Evolutionary conservation across 2,888 invertebrate genomes (phyloP).

Genomic region (Pomacea canaliculata): DNA sequence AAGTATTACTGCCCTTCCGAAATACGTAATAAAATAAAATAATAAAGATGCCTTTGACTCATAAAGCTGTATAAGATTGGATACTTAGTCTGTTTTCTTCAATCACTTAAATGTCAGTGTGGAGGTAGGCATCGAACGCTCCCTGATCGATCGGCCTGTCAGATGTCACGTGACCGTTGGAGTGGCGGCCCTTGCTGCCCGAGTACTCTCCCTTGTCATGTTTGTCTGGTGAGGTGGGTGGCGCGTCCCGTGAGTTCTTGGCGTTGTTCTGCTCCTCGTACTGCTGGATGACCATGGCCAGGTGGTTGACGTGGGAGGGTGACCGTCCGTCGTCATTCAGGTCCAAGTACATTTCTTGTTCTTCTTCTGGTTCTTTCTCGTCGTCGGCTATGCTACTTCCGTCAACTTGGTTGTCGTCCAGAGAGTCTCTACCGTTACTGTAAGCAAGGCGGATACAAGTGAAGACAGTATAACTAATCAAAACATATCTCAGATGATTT

Average conservation of each 20-base stretch:
- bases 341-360: slow-evolving; percentile 24
- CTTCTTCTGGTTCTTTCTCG: slow-evolving; percentile 15
- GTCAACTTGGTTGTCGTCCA: slow-evolving; percentile 23
- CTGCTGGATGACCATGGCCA: slow-evolving; percentile 19
- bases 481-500: not conserved
- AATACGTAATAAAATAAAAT: no score
- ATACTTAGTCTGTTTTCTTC: no score
- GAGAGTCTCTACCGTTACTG: slow-evolving; percentile 7
- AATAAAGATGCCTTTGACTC: not conserved
- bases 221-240: not conserved
- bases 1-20: no score
- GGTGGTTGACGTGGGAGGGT: slow-evolving; percentile 17
- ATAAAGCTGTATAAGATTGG: not conserved
- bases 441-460: not conserved
- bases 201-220: not conserved
- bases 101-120: not conserved
- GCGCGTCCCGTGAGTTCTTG: not conserved
- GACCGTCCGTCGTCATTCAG: slow-evolving; percentile 6
- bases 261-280: slow-evolving; percentile 12
- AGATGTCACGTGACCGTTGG: slow-evolving; percentile 15
- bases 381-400: not conserved
- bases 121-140: not conserved
- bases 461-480: not conserved
- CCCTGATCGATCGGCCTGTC: slow-evolving; percentile 19
- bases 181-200: not conserved